Evolutionary conservation across 2,888 invertebrate species (phyloP), one percentile per base, ranked within the genome.

Genomic region (Seira ritae): DNA sequence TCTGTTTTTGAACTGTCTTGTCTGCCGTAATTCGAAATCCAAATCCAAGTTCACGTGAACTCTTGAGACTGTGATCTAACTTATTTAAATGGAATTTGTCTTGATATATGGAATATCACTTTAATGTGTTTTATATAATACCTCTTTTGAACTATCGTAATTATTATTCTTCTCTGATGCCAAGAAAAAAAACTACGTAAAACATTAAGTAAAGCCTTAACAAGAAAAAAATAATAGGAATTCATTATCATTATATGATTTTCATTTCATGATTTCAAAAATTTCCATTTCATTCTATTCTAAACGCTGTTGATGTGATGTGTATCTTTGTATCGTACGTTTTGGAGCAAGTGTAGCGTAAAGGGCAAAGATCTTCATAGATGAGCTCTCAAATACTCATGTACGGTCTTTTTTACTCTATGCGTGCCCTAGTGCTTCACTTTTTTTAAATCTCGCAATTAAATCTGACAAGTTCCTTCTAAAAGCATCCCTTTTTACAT

Each of bases 281-380:
- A 31, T 31, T 31, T 31, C 31, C 31, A 31, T 31, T 31, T 31
- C 31, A 8, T 31, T 31, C 8, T 31, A 8, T 31, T 31, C 8
- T 31, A 8, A 31, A 31, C 31, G 15, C n/a, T 77, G 62, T 62
- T 67, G 31, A n/a, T 31, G 31, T 31, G 8, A 2, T 31, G 31
- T 31, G 31, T 65, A 42, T 65, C 37, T 0, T n/a, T 1, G 65
- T 42, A 46, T n/a, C 12, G 46, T 22, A 62, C 31, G 31, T 31
- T 31, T 31, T 31, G 31, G 31, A 55, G 75, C 24, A 81, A 81
- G 66, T 81, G 81, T 81, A 81, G 81, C 81, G 81, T 81, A 81
- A 81, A 81, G 81, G 81, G 81, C 81, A 81, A 81, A 81, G 81
- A 81, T 81, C 81, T 81, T 81, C 71, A 75, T 76, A 76, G 81